Conservation (phyloP, 2,797 vertebrate species). For the Glyptemys insculpta region DNA sequence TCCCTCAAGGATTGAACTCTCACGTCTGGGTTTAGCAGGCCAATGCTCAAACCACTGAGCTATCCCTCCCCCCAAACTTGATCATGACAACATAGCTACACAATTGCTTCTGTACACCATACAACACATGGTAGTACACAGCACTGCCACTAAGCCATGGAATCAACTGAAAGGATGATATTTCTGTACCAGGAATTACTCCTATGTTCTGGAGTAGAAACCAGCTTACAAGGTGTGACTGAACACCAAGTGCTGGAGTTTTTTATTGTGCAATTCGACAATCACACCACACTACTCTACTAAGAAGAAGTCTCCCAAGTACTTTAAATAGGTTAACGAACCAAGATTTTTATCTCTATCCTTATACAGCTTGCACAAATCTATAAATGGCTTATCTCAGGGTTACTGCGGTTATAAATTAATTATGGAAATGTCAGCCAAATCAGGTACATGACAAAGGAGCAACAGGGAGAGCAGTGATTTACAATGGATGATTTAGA, state of each 20-base stretch:
- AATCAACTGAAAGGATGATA: slow-evolving; percentile 58
- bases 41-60: too few species aligned
- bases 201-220: slow-evolving; percentile 71
- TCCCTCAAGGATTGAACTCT: too few species aligned
- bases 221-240: slow-evolving; percentile 35
- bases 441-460: slow-evolving; percentile 85
- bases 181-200: slow-evolving; percentile 59
- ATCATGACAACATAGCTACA: neutral
- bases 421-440: slow-evolving; percentile 86
- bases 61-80: neutral
- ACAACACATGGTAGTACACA: neutral
- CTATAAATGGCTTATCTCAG: slow-evolving; percentile 83
- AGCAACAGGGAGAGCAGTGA: slow-evolving; percentile 84
- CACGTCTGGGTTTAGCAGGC: too few species aligned
- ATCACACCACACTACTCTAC: slow-evolving; percentile 65
- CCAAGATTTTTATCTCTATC: slow-evolving; percentile 80
- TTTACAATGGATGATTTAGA: slow-evolving; percentile 78
- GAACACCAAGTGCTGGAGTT: slow-evolving; percentile 53
- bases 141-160: neutral
- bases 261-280: slow-evolving; percentile 61
- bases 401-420: slow-evolving; percentile 83
- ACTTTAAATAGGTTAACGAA: slow-evolving; percentile 80
- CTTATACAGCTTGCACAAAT: slow-evolving; percentile 78
- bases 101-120: neutral
- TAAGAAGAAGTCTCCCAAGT: slow-evolving; percentile 76